These are phyloP conservation scores for Tauraco erythrolophus DNA, from an alignment of 2,113 vertebrate genomes.

Conservation along the genomic window DNA sequence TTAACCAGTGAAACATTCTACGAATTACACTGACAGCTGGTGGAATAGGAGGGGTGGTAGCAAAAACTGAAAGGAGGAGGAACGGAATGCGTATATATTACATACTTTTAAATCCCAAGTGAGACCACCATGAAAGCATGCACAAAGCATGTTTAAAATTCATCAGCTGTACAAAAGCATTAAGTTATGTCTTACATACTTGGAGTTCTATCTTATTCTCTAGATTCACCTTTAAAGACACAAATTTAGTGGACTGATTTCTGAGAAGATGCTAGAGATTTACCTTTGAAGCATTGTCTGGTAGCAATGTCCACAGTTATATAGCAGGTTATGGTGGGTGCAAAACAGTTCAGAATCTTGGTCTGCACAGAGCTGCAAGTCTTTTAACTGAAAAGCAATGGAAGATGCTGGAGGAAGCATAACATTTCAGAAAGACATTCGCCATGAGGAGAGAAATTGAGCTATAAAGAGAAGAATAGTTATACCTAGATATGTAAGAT, in stretches of 20 bases:
- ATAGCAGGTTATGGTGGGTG: not conserved
- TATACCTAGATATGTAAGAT: not conserved
- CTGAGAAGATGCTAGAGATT: not conserved
- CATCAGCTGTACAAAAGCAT: not conserved
- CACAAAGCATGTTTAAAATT: not conserved
- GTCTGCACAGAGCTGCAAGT: not conserved
- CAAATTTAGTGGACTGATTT: not conserved
- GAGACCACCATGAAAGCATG: not conserved
- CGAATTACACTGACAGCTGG: not conserved
- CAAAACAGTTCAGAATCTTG: not conserved
- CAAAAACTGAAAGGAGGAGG: not conserved
- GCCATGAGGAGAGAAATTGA: not conserved
- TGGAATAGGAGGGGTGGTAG: not conserved
- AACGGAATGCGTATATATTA: not conserved
- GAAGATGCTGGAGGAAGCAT: not conserved
- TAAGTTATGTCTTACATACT: not conserved
- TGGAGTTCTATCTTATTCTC: not conserved
- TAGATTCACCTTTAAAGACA: not conserved
- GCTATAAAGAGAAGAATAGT: not conserved
- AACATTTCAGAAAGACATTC: not conserved
- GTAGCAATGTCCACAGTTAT: not conserved
- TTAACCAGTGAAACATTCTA: not conserved
- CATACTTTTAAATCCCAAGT: not conserved
- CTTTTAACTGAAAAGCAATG: not conserved
- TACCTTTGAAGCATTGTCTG: not conserved